Conservation (phyloP, 1,140 invertebrate species). For the Lysiphlebus fabarum region DNA sequence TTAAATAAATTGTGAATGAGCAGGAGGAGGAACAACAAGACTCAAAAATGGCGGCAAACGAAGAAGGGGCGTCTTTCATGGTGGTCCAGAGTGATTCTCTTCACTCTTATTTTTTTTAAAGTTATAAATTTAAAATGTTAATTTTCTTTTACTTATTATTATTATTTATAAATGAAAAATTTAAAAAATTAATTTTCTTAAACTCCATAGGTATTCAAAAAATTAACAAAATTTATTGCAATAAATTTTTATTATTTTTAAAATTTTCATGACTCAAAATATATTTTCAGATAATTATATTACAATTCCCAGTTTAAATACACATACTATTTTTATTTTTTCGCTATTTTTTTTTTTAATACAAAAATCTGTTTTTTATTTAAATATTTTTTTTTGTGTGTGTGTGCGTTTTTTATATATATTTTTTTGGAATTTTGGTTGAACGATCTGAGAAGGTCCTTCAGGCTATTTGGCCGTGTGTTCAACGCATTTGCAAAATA, state of each 20-base stretch:
- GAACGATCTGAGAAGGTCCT: slow-evolving; percentile 14
- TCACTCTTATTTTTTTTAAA: slow-evolving; percentile 6
- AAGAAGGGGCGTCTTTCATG: slow-evolving; percentile 45
- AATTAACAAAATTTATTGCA: too few relatives aligned
- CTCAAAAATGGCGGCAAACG: slow-evolving; percentile 32
- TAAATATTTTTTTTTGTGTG: slow-evolving; percentile 34
- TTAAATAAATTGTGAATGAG: slow-evolving; percentile 4
- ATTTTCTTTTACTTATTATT: not conserved
- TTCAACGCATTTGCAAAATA: slow-evolving; percentile 29
- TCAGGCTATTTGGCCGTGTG: slow-evolving; percentile 21
- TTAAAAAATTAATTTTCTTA: too few relatives aligned
- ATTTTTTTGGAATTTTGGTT: not conserved
- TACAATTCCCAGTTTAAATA: too few relatives aligned
- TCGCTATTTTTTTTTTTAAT: slow-evolving; percentile 35
- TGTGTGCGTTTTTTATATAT: too few relatives aligned
- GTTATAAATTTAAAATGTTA: not conserved
- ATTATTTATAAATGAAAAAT: not conserved
- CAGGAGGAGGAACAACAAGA: slow-evolving; percentile 24
- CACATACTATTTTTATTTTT: too few relatives aligned
- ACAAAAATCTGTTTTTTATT: slow-evolving; percentile 36
- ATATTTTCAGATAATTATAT: too few relatives aligned
- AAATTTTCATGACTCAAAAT: too few relatives aligned
- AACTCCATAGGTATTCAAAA: too few relatives aligned
- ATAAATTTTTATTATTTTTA: too few relatives aligned
- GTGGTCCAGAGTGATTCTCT: slow-evolving; percentile 39